Base-by-base conservation (phyloP, 2,113 vertebrate genomes). In the Montifringilla adamsi region DNA sequence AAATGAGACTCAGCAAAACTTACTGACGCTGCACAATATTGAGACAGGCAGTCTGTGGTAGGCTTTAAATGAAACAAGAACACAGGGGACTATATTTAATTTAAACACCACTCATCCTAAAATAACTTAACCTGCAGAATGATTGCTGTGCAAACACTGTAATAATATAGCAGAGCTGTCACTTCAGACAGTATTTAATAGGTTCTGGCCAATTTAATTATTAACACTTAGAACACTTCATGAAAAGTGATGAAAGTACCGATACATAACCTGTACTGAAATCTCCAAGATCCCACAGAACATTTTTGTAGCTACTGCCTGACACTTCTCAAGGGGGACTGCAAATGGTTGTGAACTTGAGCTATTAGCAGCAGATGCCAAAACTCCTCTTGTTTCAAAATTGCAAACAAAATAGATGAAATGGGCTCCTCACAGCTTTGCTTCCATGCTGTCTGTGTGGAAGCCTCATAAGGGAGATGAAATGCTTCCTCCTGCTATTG, bases 61-160 rank as follows among this genome's bases (percentile, higher is more conserved):
- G 79, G 73, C 46, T 89, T 92, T 64, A 96, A 94, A 89, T 93
- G 80, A 94, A 93, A 92, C 35, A 90, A 93, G 88, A 90, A 58
- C 92, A 89, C 76, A 86, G 47, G 90, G 83, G 95, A 94, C 92
- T 95, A 60, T 77, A 62, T 86, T 90, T 95, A 95, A 96, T 92
- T 96, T 96, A 93, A 96, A 92, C 92, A 95, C 72, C n/a, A 84
- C 80, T 96, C 88, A 90, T 92, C 86, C 80, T 94, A 95, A 94
- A 96, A 92, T 93, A 93, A 95, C 89, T 91, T 93, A 96, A 93
- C 92, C 90, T 90, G 79, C 21, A 41, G 90, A 96, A 93, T 90
- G 92, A 92, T 87, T 95, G 83, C 90, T 89, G 62, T 96, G 94
- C 80, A 95, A 96, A 95, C 62, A 76, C 75, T 75, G 41, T 80